Conservation (phyloP, 2,888 invertebrate genomes). For the Plagiodera versicolora region DNA sequence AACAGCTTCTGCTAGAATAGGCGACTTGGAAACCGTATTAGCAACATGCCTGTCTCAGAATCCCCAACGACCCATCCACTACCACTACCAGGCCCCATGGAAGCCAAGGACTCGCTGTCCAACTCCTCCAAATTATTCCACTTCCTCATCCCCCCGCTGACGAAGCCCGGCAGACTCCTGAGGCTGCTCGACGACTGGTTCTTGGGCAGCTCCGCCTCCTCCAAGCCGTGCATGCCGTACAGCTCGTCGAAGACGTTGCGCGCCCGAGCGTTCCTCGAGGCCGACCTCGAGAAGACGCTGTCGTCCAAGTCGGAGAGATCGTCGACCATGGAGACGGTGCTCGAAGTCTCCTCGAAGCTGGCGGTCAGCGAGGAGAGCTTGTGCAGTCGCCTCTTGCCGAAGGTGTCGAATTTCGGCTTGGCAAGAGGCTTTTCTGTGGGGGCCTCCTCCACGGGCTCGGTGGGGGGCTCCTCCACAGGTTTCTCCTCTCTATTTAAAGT, state of each 20-base stretch:
- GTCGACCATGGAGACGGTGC: constrained; percentile 29
- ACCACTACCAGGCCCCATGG: constrained; percentile 36
- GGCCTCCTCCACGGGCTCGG: too few species aligned
- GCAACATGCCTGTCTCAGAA: constrained; percentile 54
- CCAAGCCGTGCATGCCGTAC: constrained; percentile 37
- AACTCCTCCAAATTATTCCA: constrained; percentile 49
- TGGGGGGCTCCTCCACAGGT: too few species aligned
- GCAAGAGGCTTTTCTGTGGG: too few species aligned
- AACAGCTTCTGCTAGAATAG: too few species aligned
- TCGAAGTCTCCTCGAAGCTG: constrained; percentile 24
- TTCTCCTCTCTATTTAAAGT: constrained; percentile 15
- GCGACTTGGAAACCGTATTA: too few species aligned
- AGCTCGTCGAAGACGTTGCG: constrained; percentile 36
- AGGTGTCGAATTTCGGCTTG: constrained; percentile 37
- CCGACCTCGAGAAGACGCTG: constrained; percentile 37
- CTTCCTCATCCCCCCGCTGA: constrained; percentile 44
- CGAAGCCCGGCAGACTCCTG: constrained; percentile 42
- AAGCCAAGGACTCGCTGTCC: constrained; percentile 43
- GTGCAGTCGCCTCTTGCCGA: constrained; percentile 43
- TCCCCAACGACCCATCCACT: constrained; percentile 50
- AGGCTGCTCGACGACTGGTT: constrained; percentile 42
- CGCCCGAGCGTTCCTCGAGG: constrained; percentile 21
- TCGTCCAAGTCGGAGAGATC: constrained; percentile 41
- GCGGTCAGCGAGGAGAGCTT: constrained; percentile 37
- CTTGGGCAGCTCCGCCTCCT: constrained; percentile 25